Evolutionary conservation across 2,113 vertebrate genomes (phyloP), one percentile per base, ranked within the genome.

Genomic region (Coracopsis vasa): DNA sequence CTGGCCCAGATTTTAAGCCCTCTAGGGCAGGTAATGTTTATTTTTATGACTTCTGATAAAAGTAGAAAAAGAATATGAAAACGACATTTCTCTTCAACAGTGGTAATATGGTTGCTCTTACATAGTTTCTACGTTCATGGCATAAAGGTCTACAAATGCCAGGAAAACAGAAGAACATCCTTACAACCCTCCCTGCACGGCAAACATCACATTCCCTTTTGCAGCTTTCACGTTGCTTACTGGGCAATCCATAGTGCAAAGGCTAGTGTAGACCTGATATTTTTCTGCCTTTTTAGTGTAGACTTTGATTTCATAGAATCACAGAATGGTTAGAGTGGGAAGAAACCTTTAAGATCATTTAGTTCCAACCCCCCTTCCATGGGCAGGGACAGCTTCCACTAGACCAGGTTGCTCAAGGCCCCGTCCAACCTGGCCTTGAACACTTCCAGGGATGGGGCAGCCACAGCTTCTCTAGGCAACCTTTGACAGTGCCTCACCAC

Each of bases 41-140:
- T 77, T 90, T 77, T 92, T 58, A 83, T 4, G 9, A 56, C 62
- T 94, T 90, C 50, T 71, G 50, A 60, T 84, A 95, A 83, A 80
- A 91, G 64, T 4, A 58, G 37, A 66, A 72, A 66, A 88, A 53
- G 1, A 69, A 53, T 24, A 65, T 12, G 39, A 85, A 94, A 91
- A 48, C 78, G 80, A 11, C 0, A 0, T 58, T 73, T 42, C 41
- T 83, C n/a, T 80, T 94, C 83, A 39, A 37, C 39, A 12, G 28
- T 61, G n/a, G 42, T 41, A 80, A 21, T 47, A 75, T 21, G 35
- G 41, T 15, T 60, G 16, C 51, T 91, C 4, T 81, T 19, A 54
- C 0, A 0, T 53, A 66, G n/a, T 83, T 83, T 88, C 50, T 94
- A 39, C 61, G 78, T 62, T 58, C 13, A 11, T 8, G 18, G 47